Conservation (phyloP, 1,140 invertebrate genomes). For the Hirudo medicinalis region DNA sequence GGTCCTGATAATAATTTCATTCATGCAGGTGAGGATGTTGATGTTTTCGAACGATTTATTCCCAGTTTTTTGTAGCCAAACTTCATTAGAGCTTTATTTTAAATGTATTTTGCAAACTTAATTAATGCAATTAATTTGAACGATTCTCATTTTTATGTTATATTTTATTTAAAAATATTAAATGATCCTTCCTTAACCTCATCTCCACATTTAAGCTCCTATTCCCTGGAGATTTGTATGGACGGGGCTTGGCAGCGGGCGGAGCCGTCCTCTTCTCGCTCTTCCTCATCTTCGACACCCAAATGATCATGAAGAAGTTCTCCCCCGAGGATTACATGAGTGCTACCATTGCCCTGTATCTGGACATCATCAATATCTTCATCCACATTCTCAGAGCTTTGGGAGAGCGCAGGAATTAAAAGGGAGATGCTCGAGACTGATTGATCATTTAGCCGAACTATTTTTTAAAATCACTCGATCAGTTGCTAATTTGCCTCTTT, state of each 20-base stretch:
- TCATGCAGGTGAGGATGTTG: conserved; percentile 41
- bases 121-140: no score
- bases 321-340: conserved; percentile 65
- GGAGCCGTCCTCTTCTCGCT: conserved; percentile 62
- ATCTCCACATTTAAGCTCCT: conserved; percentile 51
- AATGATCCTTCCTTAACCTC: background rate
- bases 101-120: no score
- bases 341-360: conserved; percentile 67
- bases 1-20: conserved; percentile 55
- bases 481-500: no score
- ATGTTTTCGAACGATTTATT: no score
- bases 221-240: conserved; percentile 53
- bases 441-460: no score
- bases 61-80: no score
- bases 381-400: conserved; percentile 57
- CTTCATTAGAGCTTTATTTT: no score
- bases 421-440: background rate
- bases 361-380: conserved; percentile 76
- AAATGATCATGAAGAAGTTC: conserved; percentile 53
- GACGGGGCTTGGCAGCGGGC: conserved; percentile 53
- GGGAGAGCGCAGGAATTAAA: conserved; percentile 15
- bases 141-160: no score
- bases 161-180: no score
- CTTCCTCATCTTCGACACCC: conserved; percentile 55
- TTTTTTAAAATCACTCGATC: no score